A percentile compares a stretch with the other conserved stretches of the same genome.
Conservation (phyloP, 2,888 invertebrate genomes). For the Ophion ellenae region DNA sequence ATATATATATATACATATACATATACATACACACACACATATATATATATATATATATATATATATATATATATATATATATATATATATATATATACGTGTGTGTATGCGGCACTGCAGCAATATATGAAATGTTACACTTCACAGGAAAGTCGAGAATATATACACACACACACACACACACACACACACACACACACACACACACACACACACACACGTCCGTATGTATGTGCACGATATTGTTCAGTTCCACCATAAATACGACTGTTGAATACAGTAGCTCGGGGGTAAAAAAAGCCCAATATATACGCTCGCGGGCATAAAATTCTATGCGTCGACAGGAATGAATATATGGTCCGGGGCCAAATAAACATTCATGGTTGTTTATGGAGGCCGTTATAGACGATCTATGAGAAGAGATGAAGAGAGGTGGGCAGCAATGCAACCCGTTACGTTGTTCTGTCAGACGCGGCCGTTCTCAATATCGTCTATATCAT, state of each 20-base stretch:
- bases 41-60: too few species aligned
- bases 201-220: too few species aligned
- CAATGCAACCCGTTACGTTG: conserved; percentile 54
- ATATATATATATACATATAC: neutral
- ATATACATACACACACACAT: too few species aligned
- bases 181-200: too few species aligned
- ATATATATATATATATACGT: too few species aligned
- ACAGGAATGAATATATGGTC: conserved; percentile 77
- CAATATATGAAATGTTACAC: too few species aligned
- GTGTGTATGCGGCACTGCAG: too few species aligned
- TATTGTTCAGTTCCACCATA: neutral
- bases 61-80: too few species aligned
- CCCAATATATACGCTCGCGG: conserved; percentile 53
- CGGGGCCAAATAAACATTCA: conserved; percentile 73
- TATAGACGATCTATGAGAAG: neutral
- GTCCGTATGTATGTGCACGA: neutral
- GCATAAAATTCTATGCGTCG: conserved; percentile 72
- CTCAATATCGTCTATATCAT: neutral
- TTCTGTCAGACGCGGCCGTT: conserved; percentile 28
- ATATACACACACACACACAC: neutral
- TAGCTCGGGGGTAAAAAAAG: conserved; percentile 34
- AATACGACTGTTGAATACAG: conserved; percentile 23
- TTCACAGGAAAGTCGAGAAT: too few species aligned
- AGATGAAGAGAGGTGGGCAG: neutral
- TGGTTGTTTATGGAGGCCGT: conserved; percentile 75